Conservation (phyloP, 2,113 vertebrate genomes). For the Tringa solitaria region DNA sequence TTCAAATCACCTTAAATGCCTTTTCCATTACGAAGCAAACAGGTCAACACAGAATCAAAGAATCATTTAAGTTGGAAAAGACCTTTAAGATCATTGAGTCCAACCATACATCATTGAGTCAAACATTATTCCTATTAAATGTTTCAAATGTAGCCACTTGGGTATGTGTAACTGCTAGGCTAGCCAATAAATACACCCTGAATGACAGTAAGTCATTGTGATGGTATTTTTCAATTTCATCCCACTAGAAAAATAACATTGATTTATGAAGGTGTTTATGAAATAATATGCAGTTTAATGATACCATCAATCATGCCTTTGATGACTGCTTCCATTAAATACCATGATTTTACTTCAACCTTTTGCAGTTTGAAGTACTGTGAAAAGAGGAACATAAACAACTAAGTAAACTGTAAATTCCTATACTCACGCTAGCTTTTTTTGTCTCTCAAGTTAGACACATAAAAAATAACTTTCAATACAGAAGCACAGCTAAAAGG, state of each 20-base stretch:
- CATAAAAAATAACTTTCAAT: background rate
- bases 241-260: background rate
- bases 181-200: background rate
- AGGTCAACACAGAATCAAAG: background rate
- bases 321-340: background rate
- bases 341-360: background rate
- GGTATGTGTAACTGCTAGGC: background rate
- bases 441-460: background rate
- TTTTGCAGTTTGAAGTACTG: background rate
- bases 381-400: background rate
- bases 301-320: background rate
- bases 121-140: background rate
- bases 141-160: background rate
- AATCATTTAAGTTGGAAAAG: background rate
- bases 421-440: background rate
- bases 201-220: background rate
- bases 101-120: fast-evolving
- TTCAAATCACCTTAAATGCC: background rate
- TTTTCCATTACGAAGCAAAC: background rate
- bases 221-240: background rate
- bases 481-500: background rate
- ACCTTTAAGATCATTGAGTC: background rate
- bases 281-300: background rate
- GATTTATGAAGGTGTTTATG: background rate
- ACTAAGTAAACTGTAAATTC: background rate